Evolutionary conservation across 2,888 invertebrate genomes (phyloP), one percentile per base, ranked within the genome.

Genomic region (Encarsia formosa): DNA sequence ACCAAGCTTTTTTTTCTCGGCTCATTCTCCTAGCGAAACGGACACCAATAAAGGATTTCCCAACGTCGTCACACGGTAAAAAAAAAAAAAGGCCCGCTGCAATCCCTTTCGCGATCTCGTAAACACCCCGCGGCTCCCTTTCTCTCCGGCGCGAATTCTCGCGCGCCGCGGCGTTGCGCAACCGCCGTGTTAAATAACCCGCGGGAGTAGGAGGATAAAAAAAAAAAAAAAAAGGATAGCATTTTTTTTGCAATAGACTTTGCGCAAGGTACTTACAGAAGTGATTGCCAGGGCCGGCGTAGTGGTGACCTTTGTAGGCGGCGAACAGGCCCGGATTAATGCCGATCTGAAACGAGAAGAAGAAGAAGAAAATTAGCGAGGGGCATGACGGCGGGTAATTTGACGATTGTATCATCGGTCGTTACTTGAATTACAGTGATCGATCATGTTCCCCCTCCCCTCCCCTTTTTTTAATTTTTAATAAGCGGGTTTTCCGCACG

Each of bases 221-320:
- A 13, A n/a, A n/a, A n/a, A n/a, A n/a, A n/a, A n/a, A n/a, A n/a
- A n/a, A n/a, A n/a, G n/a, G n/a, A n/a, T n/a, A n/a, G n/a, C n/a
- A n/a, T n/a, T n/a, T n/a, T n/a, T n/a, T n/a, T n/a, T n/a, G n/a
- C n/a, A n/a, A n/a, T 5, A 32, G 16, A 38, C 23, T 13, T 22
- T 19, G 22, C 15, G 38, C 35, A 16, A 40, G 20, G 16, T 45
- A 78, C 83, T 81, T 73, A 85, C 97, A 98, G 79, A 98, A 97
- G 79, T 98, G 98, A 79, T 98, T 98, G 39, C 97, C 97, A 39
- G 96, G 96, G 45, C 97, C 97, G 47, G 97, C 96, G 79, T 98
- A 98, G 77, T 98, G 96, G 77, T 97, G 97, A 3, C 96, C 96
- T 76, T 95, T 94, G 78, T 93, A 95, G 59, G 97, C 97, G 61